Evolutionary conservation across 2,797 vertebrate genomes (phyloP).

Genomic region (Labeo calbasu): DNA sequence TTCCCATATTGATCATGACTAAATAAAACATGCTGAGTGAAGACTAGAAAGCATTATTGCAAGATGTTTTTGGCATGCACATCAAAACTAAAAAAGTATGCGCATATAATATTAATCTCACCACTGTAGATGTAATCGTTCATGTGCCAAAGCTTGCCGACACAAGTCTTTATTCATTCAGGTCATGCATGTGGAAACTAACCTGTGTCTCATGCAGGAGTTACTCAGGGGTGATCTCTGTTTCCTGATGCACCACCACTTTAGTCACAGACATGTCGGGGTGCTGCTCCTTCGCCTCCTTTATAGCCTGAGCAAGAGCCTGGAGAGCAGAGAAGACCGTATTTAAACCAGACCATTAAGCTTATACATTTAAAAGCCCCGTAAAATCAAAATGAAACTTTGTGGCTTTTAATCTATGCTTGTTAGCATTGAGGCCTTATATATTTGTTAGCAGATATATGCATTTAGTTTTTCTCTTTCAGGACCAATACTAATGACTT

Average conservation of each 20-base stretch:
- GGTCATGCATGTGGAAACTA: not conserved
- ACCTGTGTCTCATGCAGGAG: not conserved
- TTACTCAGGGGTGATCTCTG: constrained; percentile 91
- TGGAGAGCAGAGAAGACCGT: constrained; percentile 61
- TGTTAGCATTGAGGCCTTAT: not conserved
- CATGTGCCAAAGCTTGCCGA: not conserved
- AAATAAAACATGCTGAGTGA: constrained; percentile 3
- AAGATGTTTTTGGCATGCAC: not conserved
- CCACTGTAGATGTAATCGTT: not conserved
- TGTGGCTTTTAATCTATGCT: not conserved
- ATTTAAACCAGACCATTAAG: not conserved
- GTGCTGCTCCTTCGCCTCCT: constrained; percentile 97
- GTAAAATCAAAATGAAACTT: not conserved
- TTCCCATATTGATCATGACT: not conserved
- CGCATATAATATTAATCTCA: not conserved
- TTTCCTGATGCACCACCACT: constrained; percentile 98
- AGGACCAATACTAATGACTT: too few species aligned
- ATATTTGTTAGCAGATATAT: not conserved
- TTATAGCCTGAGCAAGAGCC: constrained; percentile 97
- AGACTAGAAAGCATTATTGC: not conserved
- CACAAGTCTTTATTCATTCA: not conserved
- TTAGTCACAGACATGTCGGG: constrained; percentile 99
- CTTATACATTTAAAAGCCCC: not conserved
- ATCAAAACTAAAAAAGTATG: not conserved
- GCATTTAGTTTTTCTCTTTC: too few species aligned